Base-by-base conservation (phyloP, 2,888 invertebrate genomes). In the Emmelina monodactyla region DNA sequence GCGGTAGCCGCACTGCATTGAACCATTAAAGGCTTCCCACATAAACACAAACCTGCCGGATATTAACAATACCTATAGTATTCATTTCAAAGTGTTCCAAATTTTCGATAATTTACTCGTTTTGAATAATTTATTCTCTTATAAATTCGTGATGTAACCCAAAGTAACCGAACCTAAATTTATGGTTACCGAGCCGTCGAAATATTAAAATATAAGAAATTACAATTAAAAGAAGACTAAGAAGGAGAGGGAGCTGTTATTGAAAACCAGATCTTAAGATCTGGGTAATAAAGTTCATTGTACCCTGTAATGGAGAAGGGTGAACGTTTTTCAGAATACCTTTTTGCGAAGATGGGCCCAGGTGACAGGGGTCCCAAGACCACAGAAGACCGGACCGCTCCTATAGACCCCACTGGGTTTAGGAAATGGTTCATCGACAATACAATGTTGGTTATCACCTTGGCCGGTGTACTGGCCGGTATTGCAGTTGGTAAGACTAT, bases 271-370 rank as follows among this genome's bases (percentile, higher is more conserved):
- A 51, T 57, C 51, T 37, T 46, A 50, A 49, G 62, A 50, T 57
- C 63, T 60, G 60, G 60, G 37, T 47, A 46, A 39, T 33, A 42
- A 45, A 43, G 47, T 51, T 47, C 51, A 50, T 54, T 48, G 55
- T 46, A 50, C 46, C 58, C 62, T 69, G 78, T 73, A 57, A 83
- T 84, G 84, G 85, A 85, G 82, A 84, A 82, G 70, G 69, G 83
- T 72, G 83, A 80, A 69, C 83, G 83, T 56, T 87, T 88, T 85
- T 86, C 88, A 87, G 89, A 88, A 73, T 89, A 89, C 76, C 81
- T 88, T 72, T 89, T 89, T 69, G 87, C 88, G 70, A 89, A 89
- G 83, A 89, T 89, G 88, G 87, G 88, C 62, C 84, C 85, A 51
- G 83, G 84, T 45, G 81, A 81, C 49, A 70, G 81, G 47, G 80